Evolutionary conservation across 2,888 invertebrate genomes (phyloP).

Genomic region (Melolontha melolontha): DNA sequence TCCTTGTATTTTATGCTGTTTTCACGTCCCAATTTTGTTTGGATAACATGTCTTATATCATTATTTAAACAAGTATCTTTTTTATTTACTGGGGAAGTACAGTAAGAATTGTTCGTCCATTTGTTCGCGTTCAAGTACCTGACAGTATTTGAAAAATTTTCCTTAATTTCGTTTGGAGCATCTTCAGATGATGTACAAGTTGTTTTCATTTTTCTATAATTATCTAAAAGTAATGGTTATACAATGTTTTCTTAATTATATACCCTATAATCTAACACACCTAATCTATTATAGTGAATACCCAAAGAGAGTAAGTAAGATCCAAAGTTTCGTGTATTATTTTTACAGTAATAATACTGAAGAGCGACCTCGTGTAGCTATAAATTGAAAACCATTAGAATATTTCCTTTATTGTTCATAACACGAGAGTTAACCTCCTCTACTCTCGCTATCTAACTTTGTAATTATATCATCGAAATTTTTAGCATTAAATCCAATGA

Average conservation of each 20-base stretch:
- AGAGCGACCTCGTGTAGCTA: constrained; percentile 80
- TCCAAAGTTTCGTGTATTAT: constrained; percentile 57
- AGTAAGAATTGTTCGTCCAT: constrained; percentile 49
- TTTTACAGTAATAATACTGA: constrained; percentile 78
- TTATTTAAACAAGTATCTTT: constrained; percentile 43
- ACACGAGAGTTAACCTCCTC: too few species aligned
- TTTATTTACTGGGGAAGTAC: constrained; percentile 29
- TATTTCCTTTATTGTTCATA: too few species aligned
- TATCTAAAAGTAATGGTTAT: constrained; percentile 11
- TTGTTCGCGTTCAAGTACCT: constrained; percentile 46
- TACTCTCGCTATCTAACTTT: too few species aligned
- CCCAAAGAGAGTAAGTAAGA: constrained; percentile 36
- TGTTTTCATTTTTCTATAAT: constrained; percentile 26
- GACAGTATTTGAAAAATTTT: constrained; percentile 26
- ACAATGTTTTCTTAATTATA: constrained; percentile 30
- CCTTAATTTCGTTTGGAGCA: constrained; percentile 2
- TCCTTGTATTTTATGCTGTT: constrained; percentile 24
- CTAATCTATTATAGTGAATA: constrained; percentile 33
- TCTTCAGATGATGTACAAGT: constrained; percentile 13
- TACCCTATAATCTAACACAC: constrained; percentile 1
- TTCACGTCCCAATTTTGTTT: constrained; percentile 22
- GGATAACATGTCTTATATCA: constrained; percentile 28
- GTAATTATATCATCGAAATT: too few species aligned
- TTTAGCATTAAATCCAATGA: too few species aligned
- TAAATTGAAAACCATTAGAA: constrained; percentile 52